Evolutionary conservation across 1,140 invertebrate species (phyloP), one percentile per base, ranked within the genome.

Genomic region (Drosophila mojavensis): DNA sequence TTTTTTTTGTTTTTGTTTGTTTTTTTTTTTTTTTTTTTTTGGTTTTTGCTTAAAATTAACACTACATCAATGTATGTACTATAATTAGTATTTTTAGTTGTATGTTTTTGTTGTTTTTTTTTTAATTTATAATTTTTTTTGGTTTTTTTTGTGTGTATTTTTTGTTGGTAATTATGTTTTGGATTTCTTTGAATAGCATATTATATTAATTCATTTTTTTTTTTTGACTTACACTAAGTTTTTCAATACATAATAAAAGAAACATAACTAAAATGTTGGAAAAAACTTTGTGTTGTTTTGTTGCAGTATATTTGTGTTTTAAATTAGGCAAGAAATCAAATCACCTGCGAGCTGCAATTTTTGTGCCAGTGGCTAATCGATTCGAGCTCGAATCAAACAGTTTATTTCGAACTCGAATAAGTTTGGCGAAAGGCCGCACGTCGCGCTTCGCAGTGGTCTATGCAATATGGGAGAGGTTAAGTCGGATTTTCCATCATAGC

Each of bases 171-270:
- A 79, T 90, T 89, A 91, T 91, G 89, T 91, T 91, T 89, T 91
- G 89, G 89, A 91, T 91, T 91, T 86, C 89, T 91, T 91, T 91
- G 83, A 86, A 86, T 86, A 86, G 83, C 79, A 89, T 88, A 83
- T 86, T 88, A 88, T 89, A 80, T 69, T 80, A 80, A 75, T 79
- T 30, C 28, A 17, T 17, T 17, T 75, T 81, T 75, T 55, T 28
- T 71, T 83, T 79, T 70, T 78, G 58, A 70, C 39, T 66, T 75
- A 72, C 13, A 65, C 66, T 78, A 64, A 51, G 51, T 60, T 76
- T 74, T 66, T 62, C 69, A 88, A 89, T 80, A 83, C 70, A 89
- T 83, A 75, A 69, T 72, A 78, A 80, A 75, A 78, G 83, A 78
- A 89, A 88, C 69, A 78, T 69, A 88, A 89, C 62, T 20, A 73